Base-by-base conservation (phyloP, 2,797 vertebrate species). In the Astyanax mexicanus region DNA sequence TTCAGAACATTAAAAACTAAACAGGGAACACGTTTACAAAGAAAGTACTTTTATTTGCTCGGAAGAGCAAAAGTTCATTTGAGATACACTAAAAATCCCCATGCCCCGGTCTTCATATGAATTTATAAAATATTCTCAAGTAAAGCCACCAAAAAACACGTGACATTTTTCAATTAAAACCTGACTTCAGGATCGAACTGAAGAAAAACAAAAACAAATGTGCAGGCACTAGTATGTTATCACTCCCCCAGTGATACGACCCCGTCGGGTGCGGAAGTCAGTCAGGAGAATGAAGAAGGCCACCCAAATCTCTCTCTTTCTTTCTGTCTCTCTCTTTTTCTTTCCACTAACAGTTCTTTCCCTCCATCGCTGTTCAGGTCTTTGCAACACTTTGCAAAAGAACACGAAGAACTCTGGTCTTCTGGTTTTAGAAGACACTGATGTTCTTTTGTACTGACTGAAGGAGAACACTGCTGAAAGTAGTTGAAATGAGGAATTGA, bases 241-340 rank as follows among this genome's bases (percentile, higher is more conserved):
- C 75, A 76, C 72, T 67, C 74, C 64, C 67, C 74, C 4, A 6
- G 38, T 17, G n/a, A n/a, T n/a, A 12, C 60, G 55, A 61, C 67
- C 21, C 51, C 13, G 4, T 32, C 4, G 12, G 35, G 21, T 13
- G 3, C 37, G 0, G 49, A 84, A 85, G 84, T 88, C 84, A 84
- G 47, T 15, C 19, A 13, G 81, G 85, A 85, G 89, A 90, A 90
- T 88, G 88, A 89, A 88, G 79, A 91, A 90, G 91, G 93, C 91
- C 91, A 92, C 88, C 79, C 89, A 89, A 86, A 81, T 81, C 67
- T 51, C 76, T 44, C 78, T 55, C 61, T n/a, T n/a, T n/a, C n/a
- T n/a, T n/a, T n/a, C n/a, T n/a, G n/a, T n/a, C n/a, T n/a, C n/a
- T n/a, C n/a, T n/a, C n/a, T n/a, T n/a, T n/a, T n/a, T n/a, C n/a